These are phyloP conservation scores for Myiotriccus ornatus DNA, from an alignment of 2,797 vertebrate genomes.

Conservation along the genomic window DNA sequence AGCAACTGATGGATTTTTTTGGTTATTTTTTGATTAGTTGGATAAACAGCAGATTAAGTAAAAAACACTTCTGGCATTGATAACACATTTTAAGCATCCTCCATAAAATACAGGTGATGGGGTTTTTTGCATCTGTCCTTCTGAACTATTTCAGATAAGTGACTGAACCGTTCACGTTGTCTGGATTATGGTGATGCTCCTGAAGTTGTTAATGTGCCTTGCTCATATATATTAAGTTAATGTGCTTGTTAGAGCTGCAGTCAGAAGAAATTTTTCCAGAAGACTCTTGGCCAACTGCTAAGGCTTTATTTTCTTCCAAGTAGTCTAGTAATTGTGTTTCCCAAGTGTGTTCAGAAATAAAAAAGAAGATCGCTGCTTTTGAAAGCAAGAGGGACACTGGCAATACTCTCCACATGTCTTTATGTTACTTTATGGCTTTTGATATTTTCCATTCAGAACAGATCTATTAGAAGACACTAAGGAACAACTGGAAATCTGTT, in stretches of 20 bases:
- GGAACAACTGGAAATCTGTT: not conserved
- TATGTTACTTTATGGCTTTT: not conserved
- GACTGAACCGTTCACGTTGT: not conserved
- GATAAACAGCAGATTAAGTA: not conserved
- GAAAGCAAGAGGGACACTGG: not conserved
- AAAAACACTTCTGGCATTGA: not conserved
- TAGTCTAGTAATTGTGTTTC: not conserved
- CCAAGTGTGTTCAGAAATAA: not conserved
- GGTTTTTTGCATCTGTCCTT: not conserved
- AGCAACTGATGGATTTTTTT: not conserved
- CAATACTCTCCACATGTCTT: not conserved
- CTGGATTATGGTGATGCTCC: not conserved
- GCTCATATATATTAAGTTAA: not conserved
- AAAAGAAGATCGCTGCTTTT: not conserved
- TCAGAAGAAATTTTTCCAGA: not conserved
- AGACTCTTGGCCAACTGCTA: not conserved
- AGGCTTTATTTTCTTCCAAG: not conserved
- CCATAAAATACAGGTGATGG: not conserved
- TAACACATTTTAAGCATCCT: not conserved
- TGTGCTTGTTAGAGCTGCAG: not conserved
- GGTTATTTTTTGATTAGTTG: not conserved
- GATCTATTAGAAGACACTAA: not conserved
- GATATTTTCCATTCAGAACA: not conserved
- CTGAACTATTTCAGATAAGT: not conserved
- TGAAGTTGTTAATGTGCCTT: not conserved